phyloP scores from a whole-genome alignment of 2,113 vertebrate species.

The Laterallus jamaicensis region DNA sequence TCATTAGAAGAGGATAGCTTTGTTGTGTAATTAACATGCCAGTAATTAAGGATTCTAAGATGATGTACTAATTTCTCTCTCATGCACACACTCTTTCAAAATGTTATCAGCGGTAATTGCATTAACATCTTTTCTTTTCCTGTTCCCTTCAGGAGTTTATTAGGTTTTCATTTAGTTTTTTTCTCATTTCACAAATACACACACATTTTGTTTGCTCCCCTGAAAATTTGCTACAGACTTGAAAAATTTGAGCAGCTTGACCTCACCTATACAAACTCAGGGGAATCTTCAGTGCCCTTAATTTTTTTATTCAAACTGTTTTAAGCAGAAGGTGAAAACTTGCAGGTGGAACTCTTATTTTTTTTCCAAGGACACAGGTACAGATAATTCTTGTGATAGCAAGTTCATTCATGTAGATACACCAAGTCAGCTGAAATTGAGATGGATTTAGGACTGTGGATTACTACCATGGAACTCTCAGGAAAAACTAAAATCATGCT shows the following conservation, averaged over 20 bases:
- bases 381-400: background rate
- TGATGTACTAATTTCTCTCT: conserved; percentile 49
- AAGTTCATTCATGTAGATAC: background rate
- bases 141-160: conserved; percentile 9
- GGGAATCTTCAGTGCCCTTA: background rate
- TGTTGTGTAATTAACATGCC: conserved; percentile 50
- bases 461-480: background rate
- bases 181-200: background rate
- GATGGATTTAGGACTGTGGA: background rate
- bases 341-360: background rate
- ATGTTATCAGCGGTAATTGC: conserved; percentile 52
- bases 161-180: conserved; percentile 33
- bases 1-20: conserved; percentile 50
- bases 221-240: conserved; percentile 14
- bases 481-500: background rate
- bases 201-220: background rate
- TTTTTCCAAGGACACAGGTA: background rate
- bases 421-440: background rate
- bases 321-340: background rate
- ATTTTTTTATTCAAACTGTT: conserved; percentile 2
- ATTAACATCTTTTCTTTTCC: conserved; percentile 45
- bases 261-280: background rate
- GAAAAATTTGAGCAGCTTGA: background rate
- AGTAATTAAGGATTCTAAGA: conserved; percentile 58
- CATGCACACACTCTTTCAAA: background rate